Evolutionary conservation across 30 jellyfish, hydroid and myxozoan genomes (phyloP).

Genomic region (Hydractinia echinata): DNA sequence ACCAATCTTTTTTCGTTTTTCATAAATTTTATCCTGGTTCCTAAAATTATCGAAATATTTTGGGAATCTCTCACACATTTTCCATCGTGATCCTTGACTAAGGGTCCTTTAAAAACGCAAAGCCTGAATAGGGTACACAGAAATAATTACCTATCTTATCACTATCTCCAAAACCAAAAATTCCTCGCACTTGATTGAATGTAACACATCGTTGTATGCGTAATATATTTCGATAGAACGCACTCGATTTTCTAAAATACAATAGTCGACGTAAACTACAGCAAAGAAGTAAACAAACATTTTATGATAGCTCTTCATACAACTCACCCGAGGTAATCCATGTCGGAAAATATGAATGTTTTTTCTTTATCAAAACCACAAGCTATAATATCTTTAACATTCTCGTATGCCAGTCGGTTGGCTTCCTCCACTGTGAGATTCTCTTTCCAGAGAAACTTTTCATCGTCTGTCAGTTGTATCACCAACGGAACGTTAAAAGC

Average conservation of each 20-base stretch:
- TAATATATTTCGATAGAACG: slow-evolving; percentile 76
- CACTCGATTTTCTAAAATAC: slow-evolving; percentile 58
- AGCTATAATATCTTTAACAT: slow-evolving; percentile 93
- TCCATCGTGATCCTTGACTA: neutral
- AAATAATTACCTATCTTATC: slow-evolving; percentile 75
- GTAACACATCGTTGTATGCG: slow-evolving; percentile 89
- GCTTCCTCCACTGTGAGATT: slow-evolving; percentile 82
- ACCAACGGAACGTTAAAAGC: slow-evolving; percentile 96
- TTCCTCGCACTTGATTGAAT: slow-evolving; percentile 86
- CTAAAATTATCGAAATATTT: no score
- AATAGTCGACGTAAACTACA: neutral
- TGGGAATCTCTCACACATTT: neutral
- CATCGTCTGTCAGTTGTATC: slow-evolving; percentile 98
- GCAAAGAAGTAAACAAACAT: neutral
- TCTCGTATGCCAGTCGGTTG: slow-evolving; percentile 77
- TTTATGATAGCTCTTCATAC: neutral
- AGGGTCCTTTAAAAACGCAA: no score
- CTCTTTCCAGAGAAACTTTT: slow-evolving; percentile 84
- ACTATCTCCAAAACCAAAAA: slow-evolving; percentile 92
- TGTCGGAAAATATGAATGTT: slow-evolving; percentile 92
- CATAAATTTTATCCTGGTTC: no score
- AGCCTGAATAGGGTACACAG: neutral
- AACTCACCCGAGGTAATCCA: slow-evolving; percentile 90
- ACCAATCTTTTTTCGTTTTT: no score
- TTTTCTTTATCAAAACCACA: slow-evolving; percentile 97